Conservation (phyloP, 2,888 invertebrate species). For the Meganola albula region DNA sequence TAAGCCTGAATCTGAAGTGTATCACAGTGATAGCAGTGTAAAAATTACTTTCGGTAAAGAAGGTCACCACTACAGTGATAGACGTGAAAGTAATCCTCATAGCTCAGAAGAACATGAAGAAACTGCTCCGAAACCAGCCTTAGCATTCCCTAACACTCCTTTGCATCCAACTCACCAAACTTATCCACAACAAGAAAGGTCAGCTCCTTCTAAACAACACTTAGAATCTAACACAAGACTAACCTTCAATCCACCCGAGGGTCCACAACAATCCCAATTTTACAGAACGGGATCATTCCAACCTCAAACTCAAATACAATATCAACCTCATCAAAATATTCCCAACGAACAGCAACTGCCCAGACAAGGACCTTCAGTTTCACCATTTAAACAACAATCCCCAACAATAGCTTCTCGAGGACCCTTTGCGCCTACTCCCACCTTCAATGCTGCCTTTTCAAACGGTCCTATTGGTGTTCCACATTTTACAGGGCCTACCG, state of each 20-base stretch:
- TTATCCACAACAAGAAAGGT: slow-evolving; percentile 46
- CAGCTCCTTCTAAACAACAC: slow-evolving; percentile 45
- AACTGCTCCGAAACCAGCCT: slow-evolving; percentile 81
- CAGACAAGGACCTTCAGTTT: slow-evolving; percentile 56
- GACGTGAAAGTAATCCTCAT: slow-evolving; percentile 48
- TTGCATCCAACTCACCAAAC: slow-evolving; percentile 31
- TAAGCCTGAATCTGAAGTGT: slow-evolving; percentile 90
- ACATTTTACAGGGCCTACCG: slow-evolving; percentile 51
- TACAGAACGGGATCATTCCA: slow-evolving; percentile 51
- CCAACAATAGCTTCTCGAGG: slow-evolving; percentile 44
- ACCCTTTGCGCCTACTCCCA: slow-evolving; percentile 51
- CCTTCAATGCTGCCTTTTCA: slow-evolving; percentile 46
- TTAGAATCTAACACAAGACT: slow-evolving; percentile 42
- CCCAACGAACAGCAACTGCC: slow-evolving; percentile 66
- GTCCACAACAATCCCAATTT: slow-evolving; percentile 31
- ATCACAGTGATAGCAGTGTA: slow-evolving; percentile 88
- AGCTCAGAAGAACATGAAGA: slow-evolving; percentile 75
- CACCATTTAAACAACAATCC: slow-evolving; percentile 55
- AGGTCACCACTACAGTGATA: slow-evolving; percentile 62
- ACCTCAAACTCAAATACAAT: slow-evolving; percentile 68
- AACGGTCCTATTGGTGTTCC: slow-evolving; percentile 48
- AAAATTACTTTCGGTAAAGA: slow-evolving; percentile 89
- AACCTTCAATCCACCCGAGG: slow-evolving; percentile 33
- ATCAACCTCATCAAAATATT: slow-evolving; percentile 60
- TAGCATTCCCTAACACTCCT: slow-evolving; percentile 69